Evolutionary conservation across 2,888 invertebrate genomes (phyloP).

Genomic region (Cephus spinipes): DNA sequence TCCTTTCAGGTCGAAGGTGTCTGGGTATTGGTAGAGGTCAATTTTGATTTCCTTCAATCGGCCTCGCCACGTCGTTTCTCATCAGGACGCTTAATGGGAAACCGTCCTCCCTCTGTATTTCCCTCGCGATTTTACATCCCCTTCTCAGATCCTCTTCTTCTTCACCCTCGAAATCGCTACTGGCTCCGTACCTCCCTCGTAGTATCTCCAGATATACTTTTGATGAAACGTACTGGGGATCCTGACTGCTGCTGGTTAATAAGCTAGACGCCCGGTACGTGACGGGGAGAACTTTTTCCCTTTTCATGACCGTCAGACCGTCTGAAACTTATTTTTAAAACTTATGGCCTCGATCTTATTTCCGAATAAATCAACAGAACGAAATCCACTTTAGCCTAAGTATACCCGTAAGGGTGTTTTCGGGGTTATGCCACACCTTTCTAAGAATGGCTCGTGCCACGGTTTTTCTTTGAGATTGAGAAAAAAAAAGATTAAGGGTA

Average conservation of each 20-base stretch:
- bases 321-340: background rate
- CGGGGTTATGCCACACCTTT: background rate
- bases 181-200: background rate
- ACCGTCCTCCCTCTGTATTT: slow-evolving; percentile 28
- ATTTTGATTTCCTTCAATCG: slow-evolving; percentile 39
- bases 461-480: background rate
- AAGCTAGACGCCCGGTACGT: background rate
- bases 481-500: too few relatives aligned
- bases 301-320: background rate
- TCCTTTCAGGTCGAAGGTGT: background rate
- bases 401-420: background rate
- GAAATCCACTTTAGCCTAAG: background rate
- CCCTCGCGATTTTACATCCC: slow-evolving; percentile 31
- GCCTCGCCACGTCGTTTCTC: slow-evolving; percentile 37
- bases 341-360: background rate
- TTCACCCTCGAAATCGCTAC: slow-evolving; percentile 2
- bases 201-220: background rate
- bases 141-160: slow-evolving; percentile 13
- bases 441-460: background rate
- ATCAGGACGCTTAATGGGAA: slow-evolving; percentile 43
- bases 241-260: background rate
- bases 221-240: background rate
- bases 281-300: background rate
- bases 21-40: slow-evolving; percentile 9
- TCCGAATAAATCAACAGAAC: background rate